These are phyloP conservation scores for Leptodactylus fallax DNA, from an alignment of 2,797 vertebrate genomes.

Conservation along the genomic window DNA sequence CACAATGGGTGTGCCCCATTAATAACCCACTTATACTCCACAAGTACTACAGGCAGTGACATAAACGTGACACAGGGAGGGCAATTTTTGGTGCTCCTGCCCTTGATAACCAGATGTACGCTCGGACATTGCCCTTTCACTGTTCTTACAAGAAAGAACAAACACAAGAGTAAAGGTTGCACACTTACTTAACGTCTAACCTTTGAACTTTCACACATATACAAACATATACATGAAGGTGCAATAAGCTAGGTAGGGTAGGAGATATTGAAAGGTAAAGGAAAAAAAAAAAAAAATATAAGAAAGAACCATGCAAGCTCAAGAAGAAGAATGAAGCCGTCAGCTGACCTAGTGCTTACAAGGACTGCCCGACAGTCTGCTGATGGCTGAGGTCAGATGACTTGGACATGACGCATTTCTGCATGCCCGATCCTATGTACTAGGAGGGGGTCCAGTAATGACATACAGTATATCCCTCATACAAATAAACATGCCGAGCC, in stretches of 20 bases:
- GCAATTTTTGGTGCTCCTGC: slow-evolving; percentile 9
- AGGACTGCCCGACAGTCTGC: too few species aligned
- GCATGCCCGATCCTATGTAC: too few species aligned
- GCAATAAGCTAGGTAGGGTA: neutral
- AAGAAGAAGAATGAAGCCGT: neutral
- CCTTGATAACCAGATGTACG: neutral
- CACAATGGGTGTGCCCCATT: neutral
- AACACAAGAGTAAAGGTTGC: slow-evolving; percentile 29
- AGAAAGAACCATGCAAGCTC: neutral
- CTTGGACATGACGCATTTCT: too few species aligned
- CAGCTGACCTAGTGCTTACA: too few species aligned
- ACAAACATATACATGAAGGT: neutral
- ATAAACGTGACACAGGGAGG: neutral
- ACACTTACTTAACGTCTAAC: neutral
- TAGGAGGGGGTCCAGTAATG: too few species aligned
- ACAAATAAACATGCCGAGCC: too few species aligned
- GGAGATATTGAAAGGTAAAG: neutral
- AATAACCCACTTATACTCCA: neutral
- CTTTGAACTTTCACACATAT: slow-evolving; percentile 53
- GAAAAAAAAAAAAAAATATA: neutral
- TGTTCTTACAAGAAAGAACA: slow-evolving; percentile 23
- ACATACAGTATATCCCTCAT: too few species aligned
- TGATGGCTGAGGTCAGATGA: too few species aligned
- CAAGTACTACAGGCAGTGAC: neutral
- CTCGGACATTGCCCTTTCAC: slow-evolving; percentile 7